Evolutionary conservation across 2,113 vertebrate genomes (phyloP).

Genomic region (Megaceryle torquata): DNA sequence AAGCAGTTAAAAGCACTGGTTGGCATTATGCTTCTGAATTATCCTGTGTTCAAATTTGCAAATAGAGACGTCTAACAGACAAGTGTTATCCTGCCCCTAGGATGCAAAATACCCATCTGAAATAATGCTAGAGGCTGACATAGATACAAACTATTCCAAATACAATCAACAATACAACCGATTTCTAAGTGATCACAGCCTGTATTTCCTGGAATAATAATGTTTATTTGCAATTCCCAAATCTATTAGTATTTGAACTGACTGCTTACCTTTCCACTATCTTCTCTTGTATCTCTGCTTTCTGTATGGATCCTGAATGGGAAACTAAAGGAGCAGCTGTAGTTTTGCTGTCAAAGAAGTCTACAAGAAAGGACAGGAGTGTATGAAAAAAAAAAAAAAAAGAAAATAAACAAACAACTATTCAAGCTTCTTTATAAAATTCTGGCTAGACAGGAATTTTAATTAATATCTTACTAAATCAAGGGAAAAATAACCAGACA

Average conservation of each 20-base stretch:
- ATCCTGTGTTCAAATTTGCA: background rate
- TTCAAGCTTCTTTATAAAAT: background rate
- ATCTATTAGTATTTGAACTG: background rate
- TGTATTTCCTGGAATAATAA: background rate
- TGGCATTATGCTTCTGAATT: background rate
- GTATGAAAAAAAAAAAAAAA: background rate
- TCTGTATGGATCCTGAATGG: conserved; percentile 91
- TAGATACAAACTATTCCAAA: background rate
- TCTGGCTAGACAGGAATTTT: background rate
- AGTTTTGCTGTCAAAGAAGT: conserved; percentile 84
- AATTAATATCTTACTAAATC: background rate
- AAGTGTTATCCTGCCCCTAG: background rate
- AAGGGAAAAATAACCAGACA: background rate
- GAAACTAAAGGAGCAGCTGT: conserved; percentile 75
- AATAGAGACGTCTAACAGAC: background rate
- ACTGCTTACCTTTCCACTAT: conserved; percentile 73
- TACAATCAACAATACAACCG: background rate
- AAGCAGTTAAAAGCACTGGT: background rate
- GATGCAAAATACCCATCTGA: background rate
- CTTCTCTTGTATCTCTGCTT: conserved; percentile 84
- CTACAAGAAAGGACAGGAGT: conserved; percentile 25
- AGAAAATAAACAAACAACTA: background rate
- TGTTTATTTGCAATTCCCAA: background rate
- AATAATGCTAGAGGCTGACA: background rate
- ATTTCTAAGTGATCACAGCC: background rate